Evolutionary conservation across 2,797 vertebrate genomes (phyloP).

Genomic region (Syngnathus rostellatus): DNA sequence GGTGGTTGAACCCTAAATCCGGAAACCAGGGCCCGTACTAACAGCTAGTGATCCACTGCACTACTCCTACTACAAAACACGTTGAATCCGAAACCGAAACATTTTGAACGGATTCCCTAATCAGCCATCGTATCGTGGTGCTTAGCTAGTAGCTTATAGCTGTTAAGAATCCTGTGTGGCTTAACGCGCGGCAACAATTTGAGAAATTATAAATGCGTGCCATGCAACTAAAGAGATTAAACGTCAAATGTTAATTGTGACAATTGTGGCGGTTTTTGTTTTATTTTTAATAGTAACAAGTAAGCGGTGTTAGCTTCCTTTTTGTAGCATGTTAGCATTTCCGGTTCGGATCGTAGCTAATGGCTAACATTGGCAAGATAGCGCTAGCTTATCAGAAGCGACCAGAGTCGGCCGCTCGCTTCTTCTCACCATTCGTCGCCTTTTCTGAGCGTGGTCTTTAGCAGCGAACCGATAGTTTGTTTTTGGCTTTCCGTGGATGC

Average conservation of each 20-base stretch:
- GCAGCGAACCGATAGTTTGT: conserved; percentile 69
- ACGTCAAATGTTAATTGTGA: conserved; percentile 6
- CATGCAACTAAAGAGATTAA: conserved; percentile 34
- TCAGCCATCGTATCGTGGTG: not conserved
- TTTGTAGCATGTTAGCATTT: conserved; percentile 49
- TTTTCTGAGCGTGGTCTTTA: conserved; percentile 71
- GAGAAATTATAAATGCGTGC: not conserved
- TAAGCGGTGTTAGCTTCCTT: conserved; percentile 22
- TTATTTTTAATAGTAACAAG: conserved; percentile 5
- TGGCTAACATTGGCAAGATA: conserved; percentile 23
- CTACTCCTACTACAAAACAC: not conserved
- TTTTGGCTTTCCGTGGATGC: conserved; percentile 74
- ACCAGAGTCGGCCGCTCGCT: not conserved
- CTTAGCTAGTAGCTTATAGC: not conserved
- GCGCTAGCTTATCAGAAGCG: conserved; percentile 22
- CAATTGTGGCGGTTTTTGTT: conserved; percentile 20
- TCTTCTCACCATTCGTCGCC: conserved; percentile 74
- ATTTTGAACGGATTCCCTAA: too few relatives aligned
- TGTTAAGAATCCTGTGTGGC: not conserved
- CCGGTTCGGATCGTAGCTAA: conserved; percentile 28
- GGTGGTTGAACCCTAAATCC: not conserved
- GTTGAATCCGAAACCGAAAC: not conserved
- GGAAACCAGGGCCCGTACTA: not conserved
- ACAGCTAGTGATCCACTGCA: not conserved
- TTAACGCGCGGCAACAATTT: not conserved